Percentiles rank a stretch among this genome's conserved stretches.
Conservation (phyloP, 2,888 invertebrate species). For the Caprella mutica region DNA sequence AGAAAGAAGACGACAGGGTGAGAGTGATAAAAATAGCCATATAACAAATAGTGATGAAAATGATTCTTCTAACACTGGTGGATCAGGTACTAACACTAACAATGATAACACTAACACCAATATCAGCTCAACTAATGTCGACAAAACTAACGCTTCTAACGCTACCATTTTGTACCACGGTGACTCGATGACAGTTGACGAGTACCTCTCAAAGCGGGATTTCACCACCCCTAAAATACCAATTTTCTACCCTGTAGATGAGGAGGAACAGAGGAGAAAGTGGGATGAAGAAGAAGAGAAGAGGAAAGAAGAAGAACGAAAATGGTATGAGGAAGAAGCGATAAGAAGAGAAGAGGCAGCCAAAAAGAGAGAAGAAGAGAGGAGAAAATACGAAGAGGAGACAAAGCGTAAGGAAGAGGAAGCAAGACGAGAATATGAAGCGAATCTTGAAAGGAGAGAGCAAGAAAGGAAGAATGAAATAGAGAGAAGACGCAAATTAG, state of each 20-base stretch:
- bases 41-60: neutral
- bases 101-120: neutral
- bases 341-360: neutral
- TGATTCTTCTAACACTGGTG: neutral
- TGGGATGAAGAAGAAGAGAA: neutral
- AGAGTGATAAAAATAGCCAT: neutral
- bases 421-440: neutral
- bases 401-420: neutral
- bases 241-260: constrained; percentile 1
- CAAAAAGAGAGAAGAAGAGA: neutral
- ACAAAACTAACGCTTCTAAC: constrained; percentile 8
- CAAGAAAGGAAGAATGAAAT: neutral
- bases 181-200: constrained; percentile 13
- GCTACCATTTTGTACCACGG: constrained; percentile 11
- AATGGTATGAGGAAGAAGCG: neutral
- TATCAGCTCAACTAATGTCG: too few relatives aligned
- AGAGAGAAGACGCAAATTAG: neutral
- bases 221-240: neutral
- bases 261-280: neutral
- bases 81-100: neutral
- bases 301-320: too few relatives aligned
- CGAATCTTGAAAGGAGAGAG: neutral
- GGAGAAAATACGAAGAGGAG: constrained; percentile 2
- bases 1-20: neutral
- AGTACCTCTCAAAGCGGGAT: neutral